Conservation (phyloP, 2,888 invertebrate genomes). For the Microchrysa polita region DNA sequence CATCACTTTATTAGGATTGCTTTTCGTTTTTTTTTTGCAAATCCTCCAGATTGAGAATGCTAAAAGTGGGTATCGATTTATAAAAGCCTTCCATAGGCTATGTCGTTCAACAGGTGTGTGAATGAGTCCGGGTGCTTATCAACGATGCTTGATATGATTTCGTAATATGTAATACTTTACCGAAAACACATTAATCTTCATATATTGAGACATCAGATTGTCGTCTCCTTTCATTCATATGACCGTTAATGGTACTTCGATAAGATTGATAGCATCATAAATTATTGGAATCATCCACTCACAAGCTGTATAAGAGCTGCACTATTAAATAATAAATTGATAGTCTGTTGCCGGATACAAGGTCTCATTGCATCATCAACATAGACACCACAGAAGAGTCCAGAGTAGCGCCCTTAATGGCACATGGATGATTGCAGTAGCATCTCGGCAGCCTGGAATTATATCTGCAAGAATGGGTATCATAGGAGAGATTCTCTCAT, state of each 20-base stretch:
- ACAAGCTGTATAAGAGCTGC: background rate
- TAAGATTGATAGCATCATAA: slow-evolving; percentile 28
- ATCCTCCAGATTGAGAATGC: too few relatives aligned
- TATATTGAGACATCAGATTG: slow-evolving; percentile 17
- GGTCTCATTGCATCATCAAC: background rate
- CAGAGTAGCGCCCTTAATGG: background rate
- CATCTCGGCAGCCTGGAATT: background rate
- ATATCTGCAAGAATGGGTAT: background rate
- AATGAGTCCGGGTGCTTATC: too few relatives aligned
- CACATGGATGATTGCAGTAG: background rate
- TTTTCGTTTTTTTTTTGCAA: too few relatives aligned
- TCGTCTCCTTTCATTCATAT: slow-evolving; percentile 12
- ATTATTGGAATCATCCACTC: slow-evolving; percentile 3
- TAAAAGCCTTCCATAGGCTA: too few relatives aligned
- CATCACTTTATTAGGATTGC: too few relatives aligned
- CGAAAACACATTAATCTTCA: slow-evolving; percentile 15
- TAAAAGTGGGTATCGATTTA: too few relatives aligned
- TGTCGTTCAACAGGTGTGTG: too few relatives aligned
- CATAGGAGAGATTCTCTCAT: background rate
- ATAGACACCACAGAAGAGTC: too few relatives aligned
- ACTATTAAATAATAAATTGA: slow-evolving; percentile 39
- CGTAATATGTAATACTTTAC: too few relatives aligned
- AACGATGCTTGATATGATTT: too few relatives aligned
- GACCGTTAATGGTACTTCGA: slow-evolving; percentile 14
- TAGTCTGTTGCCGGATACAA: background rate